These are phyloP conservation scores for Azorinus chamasolen DNA, from an alignment of 2,888 invertebrate genomes.

Conservation along the genomic window DNA sequence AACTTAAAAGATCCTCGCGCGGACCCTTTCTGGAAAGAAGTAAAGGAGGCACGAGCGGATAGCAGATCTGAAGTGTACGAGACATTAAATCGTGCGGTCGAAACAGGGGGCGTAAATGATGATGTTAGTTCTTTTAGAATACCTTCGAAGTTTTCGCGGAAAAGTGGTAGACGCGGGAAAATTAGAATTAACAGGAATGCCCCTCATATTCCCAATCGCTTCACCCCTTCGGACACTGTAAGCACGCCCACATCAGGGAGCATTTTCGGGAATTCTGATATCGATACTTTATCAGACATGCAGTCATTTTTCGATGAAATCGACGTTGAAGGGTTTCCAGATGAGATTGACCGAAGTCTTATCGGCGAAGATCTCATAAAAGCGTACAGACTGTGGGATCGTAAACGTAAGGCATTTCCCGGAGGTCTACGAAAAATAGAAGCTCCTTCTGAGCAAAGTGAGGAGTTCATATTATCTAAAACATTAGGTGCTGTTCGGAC, in stretches of 20 bases:
- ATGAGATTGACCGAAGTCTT: slow-evolving; percentile 53
- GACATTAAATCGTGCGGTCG: no score
- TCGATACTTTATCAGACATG: no score
- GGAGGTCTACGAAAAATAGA: slow-evolving; percentile 48
- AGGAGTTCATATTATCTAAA: slow-evolving; percentile 21
- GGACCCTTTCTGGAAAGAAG: slow-evolving; percentile 26
- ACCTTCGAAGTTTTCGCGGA: no score
- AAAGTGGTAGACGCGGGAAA: no score
- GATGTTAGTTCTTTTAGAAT: no score
- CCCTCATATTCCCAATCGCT: neutral
- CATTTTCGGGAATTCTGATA: no score
- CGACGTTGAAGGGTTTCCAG: slow-evolving; percentile 39
- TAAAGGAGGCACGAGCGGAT: slow-evolving; percentile 5
- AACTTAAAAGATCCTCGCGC: neutral
- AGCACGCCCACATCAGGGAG: no score
- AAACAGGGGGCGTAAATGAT: no score
- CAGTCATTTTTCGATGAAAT: slow-evolving; percentile 22
- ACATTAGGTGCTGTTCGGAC: no score
- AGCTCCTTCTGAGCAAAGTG: slow-evolving; percentile 28
- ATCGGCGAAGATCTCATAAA: slow-evolving; percentile 52
- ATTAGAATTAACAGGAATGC: no score
- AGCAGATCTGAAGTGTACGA: no score
- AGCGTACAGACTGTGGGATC: slow-evolving; percentile 54
- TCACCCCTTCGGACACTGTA: neutral
- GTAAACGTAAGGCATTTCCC: slow-evolving; percentile 50